phyloP scores from a whole-genome alignment of 2,888 invertebrate species.

The Dascillus cervinus region DNA sequence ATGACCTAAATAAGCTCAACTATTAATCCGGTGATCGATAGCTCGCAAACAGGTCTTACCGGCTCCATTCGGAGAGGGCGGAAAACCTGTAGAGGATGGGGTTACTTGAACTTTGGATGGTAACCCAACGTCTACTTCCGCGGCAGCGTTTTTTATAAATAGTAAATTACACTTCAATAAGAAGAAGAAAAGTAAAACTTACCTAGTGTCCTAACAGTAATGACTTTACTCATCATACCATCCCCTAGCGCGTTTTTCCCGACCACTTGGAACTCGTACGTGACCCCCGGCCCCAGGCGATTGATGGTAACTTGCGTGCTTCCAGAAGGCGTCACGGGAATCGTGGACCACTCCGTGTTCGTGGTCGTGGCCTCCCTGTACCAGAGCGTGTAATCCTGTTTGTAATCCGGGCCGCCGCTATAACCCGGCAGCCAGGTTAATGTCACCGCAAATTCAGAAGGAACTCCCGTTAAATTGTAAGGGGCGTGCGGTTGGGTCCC shows the following conservation, averaged over 20 bases:
- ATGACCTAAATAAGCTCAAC: constrained; percentile 22
- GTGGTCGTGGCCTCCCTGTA: constrained; percentile 75
- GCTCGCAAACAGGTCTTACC: constrained; percentile 47
- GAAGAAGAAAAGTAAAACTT: constrained; percentile 33
- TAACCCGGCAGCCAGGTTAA: constrained; percentile 92
- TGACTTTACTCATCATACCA: constrained; percentile 91
- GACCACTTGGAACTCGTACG: constrained; percentile 93
- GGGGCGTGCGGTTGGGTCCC: constrained; percentile 97
- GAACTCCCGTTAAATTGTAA: constrained; percentile 85
- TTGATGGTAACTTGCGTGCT: constrained; percentile 87
- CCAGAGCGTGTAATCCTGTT: constrained; percentile 94
- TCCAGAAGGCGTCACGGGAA: constrained; percentile 87
- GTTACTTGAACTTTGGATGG: constrained; percentile 55
- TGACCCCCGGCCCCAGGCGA: constrained; percentile 79
- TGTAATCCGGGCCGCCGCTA: constrained; percentile 90
- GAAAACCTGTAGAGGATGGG: constrained; percentile 62
- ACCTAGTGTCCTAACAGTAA: constrained; percentile 86
- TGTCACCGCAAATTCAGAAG: constrained; percentile 84
- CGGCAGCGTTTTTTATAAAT: constrained; percentile 19
- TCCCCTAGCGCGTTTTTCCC: constrained; percentile 92
- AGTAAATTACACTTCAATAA: constrained; percentile 1
- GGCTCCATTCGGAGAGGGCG: constrained; percentile 61
- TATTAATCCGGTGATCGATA: constrained; percentile 14
- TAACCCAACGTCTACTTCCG: constrained; percentile 46
- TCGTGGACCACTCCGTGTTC: constrained; percentile 87